Conservation (phyloP, 1,140 invertebrate species). For the Araneus ventricosus region DNA sequence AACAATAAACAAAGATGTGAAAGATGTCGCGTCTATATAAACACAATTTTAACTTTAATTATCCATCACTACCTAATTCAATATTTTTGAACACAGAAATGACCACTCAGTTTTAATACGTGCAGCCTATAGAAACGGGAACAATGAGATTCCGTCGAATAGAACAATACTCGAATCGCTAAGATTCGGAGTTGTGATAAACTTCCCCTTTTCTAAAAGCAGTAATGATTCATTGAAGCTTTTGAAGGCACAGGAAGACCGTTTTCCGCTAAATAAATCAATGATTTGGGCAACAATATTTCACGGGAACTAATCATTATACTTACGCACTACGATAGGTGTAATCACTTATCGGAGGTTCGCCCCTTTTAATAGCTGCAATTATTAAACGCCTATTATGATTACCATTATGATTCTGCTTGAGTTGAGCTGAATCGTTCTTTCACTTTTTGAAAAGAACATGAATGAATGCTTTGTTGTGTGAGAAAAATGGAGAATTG, state of each 20-base stretch:
- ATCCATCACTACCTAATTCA: too few relatives aligned
- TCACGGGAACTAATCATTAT: background rate
- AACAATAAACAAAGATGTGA: too few relatives aligned
- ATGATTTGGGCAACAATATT: background rate
- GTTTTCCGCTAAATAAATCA: background rate
- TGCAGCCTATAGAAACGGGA: too few relatives aligned
- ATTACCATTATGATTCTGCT: background rate
- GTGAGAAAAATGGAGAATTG: too few relatives aligned
- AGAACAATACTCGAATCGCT: background rate
- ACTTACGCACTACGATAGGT: background rate
- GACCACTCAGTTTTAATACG: too few relatives aligned
- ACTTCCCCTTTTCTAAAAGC: background rate
- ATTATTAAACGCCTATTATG: background rate
- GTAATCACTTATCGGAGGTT: background rate
- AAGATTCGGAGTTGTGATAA: background rate
- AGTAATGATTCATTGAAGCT: background rate
- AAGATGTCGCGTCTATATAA: too few relatives aligned
- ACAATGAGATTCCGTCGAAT: background rate
- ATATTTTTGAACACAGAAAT: too few relatives aligned
- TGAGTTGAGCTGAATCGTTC: too few relatives aligned
- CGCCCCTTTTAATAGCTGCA: background rate
- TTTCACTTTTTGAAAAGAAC: too few relatives aligned
- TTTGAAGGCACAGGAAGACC: background rate
- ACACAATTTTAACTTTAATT: too few relatives aligned
- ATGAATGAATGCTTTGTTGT: too few relatives aligned